Evolutionary conservation across 2,113 vertebrate genomes (phyloP).

Genomic region (Theristicus caerulescens): DNA sequence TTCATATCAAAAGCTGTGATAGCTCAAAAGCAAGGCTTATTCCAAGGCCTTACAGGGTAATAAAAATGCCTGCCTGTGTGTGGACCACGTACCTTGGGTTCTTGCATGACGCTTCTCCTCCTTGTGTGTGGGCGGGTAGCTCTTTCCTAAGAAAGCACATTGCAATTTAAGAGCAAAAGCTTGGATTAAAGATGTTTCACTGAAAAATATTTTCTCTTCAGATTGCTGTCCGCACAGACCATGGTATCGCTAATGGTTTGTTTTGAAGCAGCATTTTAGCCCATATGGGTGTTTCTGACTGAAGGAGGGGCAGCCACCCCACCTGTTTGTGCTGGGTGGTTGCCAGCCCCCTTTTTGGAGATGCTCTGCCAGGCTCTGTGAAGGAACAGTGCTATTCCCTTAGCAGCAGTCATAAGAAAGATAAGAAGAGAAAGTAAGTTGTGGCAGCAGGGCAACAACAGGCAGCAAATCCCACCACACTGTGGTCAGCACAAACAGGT

Average conservation of each 20-base stretch:
- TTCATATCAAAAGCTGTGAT: background rate
- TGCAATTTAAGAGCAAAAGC: background rate
- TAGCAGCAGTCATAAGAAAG: background rate
- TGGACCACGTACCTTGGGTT: background rate
- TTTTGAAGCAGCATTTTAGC: background rate
- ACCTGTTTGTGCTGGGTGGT: background rate
- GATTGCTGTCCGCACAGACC: background rate
- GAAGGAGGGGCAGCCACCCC: background rate
- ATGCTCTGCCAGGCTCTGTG: background rate
- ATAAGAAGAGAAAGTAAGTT: background rate
- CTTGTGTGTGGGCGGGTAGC: background rate
- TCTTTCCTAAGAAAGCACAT: background rate
- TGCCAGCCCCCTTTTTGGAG: background rate
- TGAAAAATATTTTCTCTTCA: background rate
- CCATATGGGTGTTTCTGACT: background rate
- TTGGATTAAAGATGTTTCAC: background rate
- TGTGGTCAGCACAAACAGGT: background rate
- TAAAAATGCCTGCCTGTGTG: background rate
- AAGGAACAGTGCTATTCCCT: background rate
- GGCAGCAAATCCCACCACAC: background rate
- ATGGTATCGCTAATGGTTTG: background rate
- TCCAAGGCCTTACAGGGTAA: background rate
- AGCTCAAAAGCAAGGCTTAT: background rate
- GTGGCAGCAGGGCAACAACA: background rate
- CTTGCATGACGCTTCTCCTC: background rate